A percentile compares a stretch with the other conserved stretches of the same genome.
Evolutionary conservation across 1,140 invertebrate genomes (phyloP).

Genomic region (Hestina assimilis): DNA sequence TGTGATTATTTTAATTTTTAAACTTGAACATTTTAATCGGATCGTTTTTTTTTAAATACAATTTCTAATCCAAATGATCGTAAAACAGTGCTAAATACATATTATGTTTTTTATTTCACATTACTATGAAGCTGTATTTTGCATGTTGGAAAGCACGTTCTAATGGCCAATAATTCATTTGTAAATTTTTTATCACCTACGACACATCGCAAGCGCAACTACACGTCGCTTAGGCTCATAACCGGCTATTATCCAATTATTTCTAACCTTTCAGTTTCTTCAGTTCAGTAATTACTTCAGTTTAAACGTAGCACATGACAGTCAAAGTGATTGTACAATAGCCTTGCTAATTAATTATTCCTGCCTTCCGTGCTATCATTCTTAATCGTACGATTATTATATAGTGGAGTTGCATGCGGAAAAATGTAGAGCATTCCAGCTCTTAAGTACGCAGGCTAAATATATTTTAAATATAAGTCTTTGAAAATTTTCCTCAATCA

Average conservation of each 20-base stretch:
- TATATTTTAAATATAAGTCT: background rate
- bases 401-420: conserved; percentile 9
- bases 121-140: no score
- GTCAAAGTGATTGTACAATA: conserved; percentile 66
- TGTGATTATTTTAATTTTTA: conserved; percentile 24
- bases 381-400: conserved; percentile 49
- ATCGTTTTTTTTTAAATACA: no score
- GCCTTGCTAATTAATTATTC: conserved; percentile 67
- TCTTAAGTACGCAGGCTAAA: background rate
- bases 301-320: conserved; percentile 63
- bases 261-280: conserved; percentile 69
- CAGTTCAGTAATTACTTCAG: conserved; percentile 56
- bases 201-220: conserved; percentile 12
- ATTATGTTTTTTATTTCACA: no score
- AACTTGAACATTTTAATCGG: conserved; percentile 16
- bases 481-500: conserved; percentile 1
- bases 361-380: conserved; percentile 54
- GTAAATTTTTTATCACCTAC: conserved; percentile 26
- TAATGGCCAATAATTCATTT: background rate
- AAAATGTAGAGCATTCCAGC: background rate
- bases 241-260: conserved; percentile 69
- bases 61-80: no score
- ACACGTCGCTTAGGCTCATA: conserved; percentile 39
- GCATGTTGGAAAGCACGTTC: no score
- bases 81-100: no score